These are phyloP conservation scores for Drosophila biarmipes DNA, from an alignment of 1,140 invertebrate species.

Conservation along the genomic window DNA sequence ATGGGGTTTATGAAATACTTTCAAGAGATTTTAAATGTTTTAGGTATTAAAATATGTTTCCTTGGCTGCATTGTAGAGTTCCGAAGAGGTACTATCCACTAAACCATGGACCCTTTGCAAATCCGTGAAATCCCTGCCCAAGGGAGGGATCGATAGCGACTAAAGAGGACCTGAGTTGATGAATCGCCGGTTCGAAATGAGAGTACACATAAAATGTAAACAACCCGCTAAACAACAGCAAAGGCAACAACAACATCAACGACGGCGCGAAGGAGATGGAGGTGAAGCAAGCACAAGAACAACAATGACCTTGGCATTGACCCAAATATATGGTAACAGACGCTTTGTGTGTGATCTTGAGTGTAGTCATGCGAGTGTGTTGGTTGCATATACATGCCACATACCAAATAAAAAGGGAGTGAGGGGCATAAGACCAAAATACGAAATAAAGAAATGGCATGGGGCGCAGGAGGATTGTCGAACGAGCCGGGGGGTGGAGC, in stretches of 20 bases:
- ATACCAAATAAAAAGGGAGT: slow-evolving; percentile 64
- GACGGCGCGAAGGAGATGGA: slow-evolving; percentile 44
- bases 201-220: slow-evolving; percentile 51
- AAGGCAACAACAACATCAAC: slow-evolving; percentile 10
- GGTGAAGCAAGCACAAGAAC: slow-evolving; percentile 57
- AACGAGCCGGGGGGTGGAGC: slow-evolving; percentile 10
- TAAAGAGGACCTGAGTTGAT: slow-evolving; percentile 2
- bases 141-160: not conserved
- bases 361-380: slow-evolving; percentile 61
- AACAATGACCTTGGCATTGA: slow-evolving; percentile 80
- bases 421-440: slow-evolving; percentile 51
- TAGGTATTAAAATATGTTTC: no score
- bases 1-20: no score
- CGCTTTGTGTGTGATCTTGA: slow-evolving; percentile 75
- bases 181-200: not conserved
- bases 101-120: no score
- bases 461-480: slow-evolving; percentile 52
- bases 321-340: slow-evolving; percentile 69
- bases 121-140: not conserved
- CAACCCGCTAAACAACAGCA: slow-evolving; percentile 34
- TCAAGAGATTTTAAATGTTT: no score
- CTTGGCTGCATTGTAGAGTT: no score
- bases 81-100: no score
- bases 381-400: slow-evolving; percentile 43
- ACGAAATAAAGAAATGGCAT: slow-evolving; percentile 58